Conservation (phyloP, 2,888 invertebrate species). For the Argyresthia goedartella region DNA sequence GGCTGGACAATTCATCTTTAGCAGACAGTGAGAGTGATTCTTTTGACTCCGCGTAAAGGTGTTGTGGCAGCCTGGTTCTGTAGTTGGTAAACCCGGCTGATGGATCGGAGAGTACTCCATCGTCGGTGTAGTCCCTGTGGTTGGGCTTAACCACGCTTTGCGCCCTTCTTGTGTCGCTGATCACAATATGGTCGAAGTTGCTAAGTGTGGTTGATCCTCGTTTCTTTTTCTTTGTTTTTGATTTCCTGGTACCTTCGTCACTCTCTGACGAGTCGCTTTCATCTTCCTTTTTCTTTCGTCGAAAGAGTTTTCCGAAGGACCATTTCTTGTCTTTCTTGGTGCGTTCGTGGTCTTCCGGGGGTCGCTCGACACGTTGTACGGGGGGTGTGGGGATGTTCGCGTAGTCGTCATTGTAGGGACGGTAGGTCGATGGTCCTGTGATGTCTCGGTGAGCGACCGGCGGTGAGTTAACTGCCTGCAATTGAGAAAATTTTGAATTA, state of each 20-base stretch:
- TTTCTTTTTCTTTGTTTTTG: constrained; percentile 63
- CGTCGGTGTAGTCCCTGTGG: constrained; percentile 48
- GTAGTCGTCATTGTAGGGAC: constrained; percentile 55
- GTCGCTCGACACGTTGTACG: constrained; percentile 37
- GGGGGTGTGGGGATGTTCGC: constrained; percentile 27
- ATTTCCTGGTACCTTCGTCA: constrained; percentile 54
- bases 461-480: constrained; percentile 67
- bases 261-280: constrained; percentile 71
- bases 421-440: constrained; percentile 35
- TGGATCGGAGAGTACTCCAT: constrained; percentile 72
- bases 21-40: constrained; percentile 48
- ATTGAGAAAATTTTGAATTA: constrained; percentile 20
- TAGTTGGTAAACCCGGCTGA: constrained; percentile 63
- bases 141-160: constrained; percentile 58
- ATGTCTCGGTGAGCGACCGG: constrained; percentile 57
- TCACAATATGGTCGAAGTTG: constrained; percentile 77
- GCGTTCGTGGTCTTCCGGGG: constrained; percentile 45
- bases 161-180: constrained; percentile 62
- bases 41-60: constrained; percentile 42
- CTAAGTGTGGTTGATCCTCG: constrained; percentile 64
- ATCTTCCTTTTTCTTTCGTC: constrained; percentile 79
- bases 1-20: constrained; percentile 44
- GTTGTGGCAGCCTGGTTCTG: constrained; percentile 41
- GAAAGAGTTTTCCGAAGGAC: constrained; percentile 85
- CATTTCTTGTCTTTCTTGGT: constrained; percentile 78